Evolutionary conservation across 2,797 vertebrate genomes (phyloP), one percentile per base, ranked within the genome.

Genomic region (Sebastolobus alascanus): DNA sequence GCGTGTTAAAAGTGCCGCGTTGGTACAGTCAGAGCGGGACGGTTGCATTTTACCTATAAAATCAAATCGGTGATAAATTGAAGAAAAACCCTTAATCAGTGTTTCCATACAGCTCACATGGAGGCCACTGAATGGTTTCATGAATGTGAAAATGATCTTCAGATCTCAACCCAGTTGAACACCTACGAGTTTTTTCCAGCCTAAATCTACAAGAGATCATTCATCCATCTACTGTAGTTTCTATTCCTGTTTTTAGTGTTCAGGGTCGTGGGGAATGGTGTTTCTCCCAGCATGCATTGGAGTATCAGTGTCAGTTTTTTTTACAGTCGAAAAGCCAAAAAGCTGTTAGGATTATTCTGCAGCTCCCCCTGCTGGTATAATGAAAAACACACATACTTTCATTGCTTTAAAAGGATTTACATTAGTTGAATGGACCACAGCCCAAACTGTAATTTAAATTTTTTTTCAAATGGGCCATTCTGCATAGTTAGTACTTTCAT

Each of bases 361-460:
- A 59, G 38, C 73, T 2, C 37, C 79, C 13, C 20, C 73, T 75
- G 37, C 38, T 65, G 79, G 67, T 65, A 2, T 1, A 59, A 58
- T 37, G 35, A 37, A 37, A 37, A 2, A 37, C 35, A 37, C 5
- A 37, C 35, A 37, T 6, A 37, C 35, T 5, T 8, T 5, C 25
- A 25, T 25, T 25, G 25, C 25, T 25, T 25, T 25, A 25, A 25
- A 25, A 25, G 25, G 25, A 25, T 25, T 25, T 25, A 25, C 25
- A 25, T 25, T 25, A 25, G 25, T 25, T 25, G 25, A 25, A 25
- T 25, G 1, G 25, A 25, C 25, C 25, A 2, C 33, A 35, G 33
- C 7, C 33, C 4, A 35, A 35, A 35, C 7, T 35, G 33, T 35
- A 35, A 35, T 25, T 25, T 25, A 25, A 25, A 25, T 25, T 25